These are phyloP conservation scores for Coracopsis vasa DNA, from an alignment of 2,113 vertebrate genomes.

Conservation along the genomic window DNA sequence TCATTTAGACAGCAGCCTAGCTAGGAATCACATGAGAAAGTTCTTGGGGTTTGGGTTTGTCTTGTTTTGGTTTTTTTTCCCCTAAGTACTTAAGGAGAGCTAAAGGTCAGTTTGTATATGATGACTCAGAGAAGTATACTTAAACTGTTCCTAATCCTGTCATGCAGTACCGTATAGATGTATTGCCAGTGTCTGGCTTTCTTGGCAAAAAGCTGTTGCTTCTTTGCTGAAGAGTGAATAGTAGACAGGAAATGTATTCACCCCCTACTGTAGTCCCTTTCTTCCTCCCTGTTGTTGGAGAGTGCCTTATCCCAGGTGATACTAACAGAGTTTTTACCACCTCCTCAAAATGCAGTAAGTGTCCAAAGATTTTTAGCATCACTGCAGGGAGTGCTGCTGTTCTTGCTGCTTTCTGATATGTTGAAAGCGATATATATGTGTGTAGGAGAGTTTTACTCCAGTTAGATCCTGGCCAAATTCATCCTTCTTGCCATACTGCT, in stretches of 20 bases:
- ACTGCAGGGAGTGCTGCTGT: not conserved
- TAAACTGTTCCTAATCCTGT: not conserved
- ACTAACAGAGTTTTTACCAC: not conserved
- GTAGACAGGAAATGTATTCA: not conserved
- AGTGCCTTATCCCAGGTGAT: not conserved
- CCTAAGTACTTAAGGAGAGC: not conserved
- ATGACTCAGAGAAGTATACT: not conserved
- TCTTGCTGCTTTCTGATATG: not conserved
- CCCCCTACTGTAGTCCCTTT: accelerated
- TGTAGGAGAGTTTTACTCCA: not conserved
- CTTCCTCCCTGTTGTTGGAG: not conserved
- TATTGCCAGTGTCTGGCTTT: not conserved
- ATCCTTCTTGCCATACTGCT: not conserved
- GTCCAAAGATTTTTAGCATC: not conserved
- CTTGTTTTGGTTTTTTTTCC: not conserved
- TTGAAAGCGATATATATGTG: not conserved
- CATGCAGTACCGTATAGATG: not conserved
- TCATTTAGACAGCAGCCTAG: not conserved
- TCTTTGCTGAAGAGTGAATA: not conserved
- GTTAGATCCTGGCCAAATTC: not conserved
- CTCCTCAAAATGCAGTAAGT: not conserved
- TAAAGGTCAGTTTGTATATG: not conserved
- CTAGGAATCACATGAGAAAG: not conserved
- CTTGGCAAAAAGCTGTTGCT: not conserved
- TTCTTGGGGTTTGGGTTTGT: not conserved